Evolutionary conservation across 2,888 invertebrate genomes (phyloP).

Genomic region (Agriotes lineatus): DNA sequence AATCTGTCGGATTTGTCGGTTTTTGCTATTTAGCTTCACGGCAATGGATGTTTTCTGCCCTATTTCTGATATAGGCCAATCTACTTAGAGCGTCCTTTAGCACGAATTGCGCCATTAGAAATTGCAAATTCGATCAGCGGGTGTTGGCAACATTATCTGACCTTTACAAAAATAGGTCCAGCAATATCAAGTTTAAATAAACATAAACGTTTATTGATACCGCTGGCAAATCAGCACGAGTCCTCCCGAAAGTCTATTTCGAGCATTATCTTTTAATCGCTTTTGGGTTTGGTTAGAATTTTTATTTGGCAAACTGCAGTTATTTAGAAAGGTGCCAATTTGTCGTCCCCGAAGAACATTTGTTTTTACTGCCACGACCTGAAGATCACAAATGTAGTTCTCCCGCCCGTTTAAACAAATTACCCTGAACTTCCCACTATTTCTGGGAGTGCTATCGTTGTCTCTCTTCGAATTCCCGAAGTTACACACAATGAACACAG

Average conservation of each 20-base stretch:
- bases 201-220: background rate
- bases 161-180: conserved; percentile 16
- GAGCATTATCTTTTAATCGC: too few relatives aligned
- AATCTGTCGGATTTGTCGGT: background rate
- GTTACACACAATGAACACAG: background rate
- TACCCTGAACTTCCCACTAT: background rate
- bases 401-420: conserved; percentile 1
- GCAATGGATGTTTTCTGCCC: background rate
- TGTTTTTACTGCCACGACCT: conserved; percentile 10
- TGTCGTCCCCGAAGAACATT: too few relatives aligned
- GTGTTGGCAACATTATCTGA: conserved; percentile 8
- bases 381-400: conserved; percentile 7
- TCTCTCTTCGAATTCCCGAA: too few relatives aligned
- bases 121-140: background rate
- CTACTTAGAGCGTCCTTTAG: background rate
- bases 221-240: background rate
- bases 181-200: conserved; percentile 3
- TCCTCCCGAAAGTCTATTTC: too few relatives aligned
- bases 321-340: too few relatives aligned
- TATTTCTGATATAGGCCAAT: background rate
- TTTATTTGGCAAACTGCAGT: too few relatives aligned
- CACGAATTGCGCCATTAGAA: background rate
- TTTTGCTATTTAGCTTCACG: background rate
- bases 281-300: too few relatives aligned
- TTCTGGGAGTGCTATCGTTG: too few relatives aligned